These are phyloP conservation scores for Alitta virens DNA, from an alignment of 2,888 invertebrate species.

Conservation along the genomic window DNA sequence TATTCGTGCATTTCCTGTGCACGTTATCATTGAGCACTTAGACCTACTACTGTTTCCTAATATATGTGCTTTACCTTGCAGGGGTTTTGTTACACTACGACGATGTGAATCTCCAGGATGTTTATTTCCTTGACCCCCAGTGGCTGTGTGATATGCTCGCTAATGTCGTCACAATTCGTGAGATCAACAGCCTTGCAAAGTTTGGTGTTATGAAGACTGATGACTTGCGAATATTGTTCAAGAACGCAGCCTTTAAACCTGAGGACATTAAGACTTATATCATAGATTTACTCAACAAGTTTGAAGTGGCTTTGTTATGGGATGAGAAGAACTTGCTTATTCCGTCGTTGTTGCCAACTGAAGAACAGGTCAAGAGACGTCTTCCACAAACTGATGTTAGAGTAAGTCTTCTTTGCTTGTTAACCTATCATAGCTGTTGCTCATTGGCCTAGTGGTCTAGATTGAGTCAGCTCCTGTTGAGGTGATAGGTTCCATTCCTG, in stretches of 20 bases:
- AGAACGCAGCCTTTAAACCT: slow-evolving; percentile 70
- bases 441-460: too few species aligned
- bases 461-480: too few species aligned
- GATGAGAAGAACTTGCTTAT: slow-evolving; percentile 86
- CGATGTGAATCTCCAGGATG: slow-evolving; percentile 63
- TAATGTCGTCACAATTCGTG: slow-evolving; percentile 93
- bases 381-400: slow-evolving; percentile 22
- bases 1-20: too few species aligned
- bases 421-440: too few species aligned
- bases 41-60: too few species aligned
- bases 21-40: too few species aligned
- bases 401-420: slow-evolving; percentile 16
- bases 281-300: slow-evolving; percentile 88
- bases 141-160: slow-evolving; percentile 98
- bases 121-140: slow-evolving; percentile 95
- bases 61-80: slow-evolving; percentile 41
- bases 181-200: slow-evolving; percentile 91
- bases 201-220: slow-evolving; percentile 92
- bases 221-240: slow-evolving; percentile 88
- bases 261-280: slow-evolving; percentile 74
- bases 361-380: slow-evolving; percentile 40
- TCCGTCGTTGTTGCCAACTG: slow-evolving; percentile 85
- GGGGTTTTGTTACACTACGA: slow-evolving; percentile 73
- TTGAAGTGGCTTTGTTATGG: slow-evolving; percentile 96
- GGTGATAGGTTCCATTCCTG: too few species aligned